phyloP scores from a whole-genome alignment of 2,797 vertebrate genomes.

The Rhodeus uyekii region DNA sequence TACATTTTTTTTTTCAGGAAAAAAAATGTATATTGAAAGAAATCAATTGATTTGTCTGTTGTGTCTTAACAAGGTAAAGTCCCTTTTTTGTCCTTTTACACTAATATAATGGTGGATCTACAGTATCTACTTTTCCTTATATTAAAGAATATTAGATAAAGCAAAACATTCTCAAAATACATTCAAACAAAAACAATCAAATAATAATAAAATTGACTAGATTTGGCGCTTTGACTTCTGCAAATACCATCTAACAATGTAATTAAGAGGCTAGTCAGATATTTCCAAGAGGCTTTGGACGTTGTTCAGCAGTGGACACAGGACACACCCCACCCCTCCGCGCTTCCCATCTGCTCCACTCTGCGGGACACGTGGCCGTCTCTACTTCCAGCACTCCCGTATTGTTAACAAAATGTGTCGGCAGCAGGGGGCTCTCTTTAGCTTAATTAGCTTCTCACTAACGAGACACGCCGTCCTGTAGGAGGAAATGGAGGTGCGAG shows the following conservation, averaged over 20 bases:
- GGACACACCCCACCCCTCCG: constrained; percentile 45
- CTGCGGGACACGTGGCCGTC: constrained; percentile 57
- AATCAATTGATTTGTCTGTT: no score
- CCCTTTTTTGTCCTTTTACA: no score
- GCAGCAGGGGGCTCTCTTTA: constrained; percentile 65
- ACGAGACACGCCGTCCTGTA: constrained; percentile 53
- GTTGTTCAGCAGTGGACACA: background rate
- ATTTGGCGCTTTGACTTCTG: background rate
- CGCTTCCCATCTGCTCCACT: constrained; percentile 67
- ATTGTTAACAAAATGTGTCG: constrained; percentile 60
- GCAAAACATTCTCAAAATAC: background rate
- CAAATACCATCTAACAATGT: constrained; percentile 23
- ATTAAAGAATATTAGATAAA: background rate
- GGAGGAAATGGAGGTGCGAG: constrained; percentile 43
- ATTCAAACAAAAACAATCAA: background rate
- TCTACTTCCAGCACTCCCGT: constrained; percentile 50
- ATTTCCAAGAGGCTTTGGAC: constrained; percentile 20
- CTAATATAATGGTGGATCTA: background rate
- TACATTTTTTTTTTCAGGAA: no score
- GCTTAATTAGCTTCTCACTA: constrained; percentile 71
- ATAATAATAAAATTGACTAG: background rate
- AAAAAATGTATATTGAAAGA: no score
- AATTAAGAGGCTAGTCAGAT: constrained; percentile 27
- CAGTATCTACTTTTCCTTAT: background rate
- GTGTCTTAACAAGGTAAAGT: no score